Evolutionary conservation across 2,888 invertebrate genomes (phyloP).

Genomic region (Spicauda simplicius): DNA sequence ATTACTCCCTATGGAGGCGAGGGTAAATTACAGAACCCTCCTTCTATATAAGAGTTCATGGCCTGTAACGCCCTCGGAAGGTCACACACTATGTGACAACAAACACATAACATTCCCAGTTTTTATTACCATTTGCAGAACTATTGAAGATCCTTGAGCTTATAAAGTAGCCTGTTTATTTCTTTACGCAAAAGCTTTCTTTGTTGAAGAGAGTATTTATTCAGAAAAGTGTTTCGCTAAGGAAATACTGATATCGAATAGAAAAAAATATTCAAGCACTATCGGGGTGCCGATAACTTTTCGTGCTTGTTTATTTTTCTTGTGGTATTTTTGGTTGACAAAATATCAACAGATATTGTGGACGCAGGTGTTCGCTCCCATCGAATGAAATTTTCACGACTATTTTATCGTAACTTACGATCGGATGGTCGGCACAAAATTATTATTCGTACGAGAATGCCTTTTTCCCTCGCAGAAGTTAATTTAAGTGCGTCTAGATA

Average conservation of each 20-base stretch:
- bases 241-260: not conserved
- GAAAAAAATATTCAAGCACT: not conserved
- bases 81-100: constrained; percentile 11
- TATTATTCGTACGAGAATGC: not conserved
- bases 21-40: constrained; percentile 1
- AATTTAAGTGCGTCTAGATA: not conserved
- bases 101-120: constrained; percentile 4
- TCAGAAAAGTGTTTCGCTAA: not conserved
- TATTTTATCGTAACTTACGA: constrained; percentile 16
- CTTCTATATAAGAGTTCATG: not conserved
- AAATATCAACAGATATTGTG: constrained; percentile 13
- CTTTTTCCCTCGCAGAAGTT: no score
- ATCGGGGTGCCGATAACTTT: not conserved
- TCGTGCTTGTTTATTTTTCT: constrained; percentile 6
- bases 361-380: constrained; percentile 16
- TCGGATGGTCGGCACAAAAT: constrained; percentile 4
- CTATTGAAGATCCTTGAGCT: not conserved
- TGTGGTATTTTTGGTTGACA: not conserved
- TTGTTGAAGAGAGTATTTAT: not conserved
- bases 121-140: constrained; percentile 9
- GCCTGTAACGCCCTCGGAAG: not conserved
- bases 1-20: constrained; percentile 1
- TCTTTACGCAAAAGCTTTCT: constrained; percentile 3
- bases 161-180: constrained; percentile 13
- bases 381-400: constrained; percentile 14